Evolutionary conservation across 1,140 invertebrate species (phyloP).

Genomic region (Drosophila rhopaloa): DNA sequence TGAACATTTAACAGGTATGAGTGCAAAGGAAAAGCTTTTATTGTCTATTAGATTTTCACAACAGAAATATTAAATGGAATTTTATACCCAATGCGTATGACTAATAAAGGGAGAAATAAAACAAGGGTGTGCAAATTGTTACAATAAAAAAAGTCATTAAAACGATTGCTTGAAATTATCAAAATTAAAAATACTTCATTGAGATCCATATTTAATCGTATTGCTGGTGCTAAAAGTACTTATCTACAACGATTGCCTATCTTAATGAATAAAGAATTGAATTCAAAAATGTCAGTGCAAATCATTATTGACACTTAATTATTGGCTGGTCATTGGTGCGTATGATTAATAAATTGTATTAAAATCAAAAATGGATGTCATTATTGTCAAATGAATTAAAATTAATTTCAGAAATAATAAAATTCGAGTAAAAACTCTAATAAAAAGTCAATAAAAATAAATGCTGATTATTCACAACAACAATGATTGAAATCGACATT

Average conservation of each 20-base stretch:
- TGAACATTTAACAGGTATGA: not conserved
- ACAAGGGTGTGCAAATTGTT: too few species aligned
- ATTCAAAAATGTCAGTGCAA: slow-evolving; percentile 9
- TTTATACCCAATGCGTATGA: too few species aligned
- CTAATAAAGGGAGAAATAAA: too few species aligned
- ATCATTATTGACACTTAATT: slow-evolving; percentile 2
- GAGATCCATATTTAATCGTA: not conserved
- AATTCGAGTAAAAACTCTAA: slow-evolving; percentile 10
- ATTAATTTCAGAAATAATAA: slow-evolving; percentile 1
- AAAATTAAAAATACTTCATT: too few species aligned
- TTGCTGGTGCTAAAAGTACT: not conserved
- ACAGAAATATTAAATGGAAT: too few species aligned
- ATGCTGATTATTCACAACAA: slow-evolving; percentile 1
- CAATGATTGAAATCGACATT: slow-evolving; percentile 6
- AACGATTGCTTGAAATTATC: not conserved
- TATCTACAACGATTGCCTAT: not conserved
- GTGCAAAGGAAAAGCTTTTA: too few species aligned
- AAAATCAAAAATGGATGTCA: slow-evolving; percentile 21
- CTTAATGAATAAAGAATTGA: not conserved
- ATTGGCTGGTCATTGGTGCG: slow-evolving; percentile 15
- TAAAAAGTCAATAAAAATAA: not conserved
- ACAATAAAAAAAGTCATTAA: too few species aligned
- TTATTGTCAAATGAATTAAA: slow-evolving; percentile 2
- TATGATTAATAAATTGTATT: slow-evolving; percentile 38
- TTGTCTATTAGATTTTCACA: too few species aligned